These are phyloP conservation scores for Galeruca laticollis DNA, from an alignment of 2,888 invertebrate species.

Conservation along the genomic window DNA sequence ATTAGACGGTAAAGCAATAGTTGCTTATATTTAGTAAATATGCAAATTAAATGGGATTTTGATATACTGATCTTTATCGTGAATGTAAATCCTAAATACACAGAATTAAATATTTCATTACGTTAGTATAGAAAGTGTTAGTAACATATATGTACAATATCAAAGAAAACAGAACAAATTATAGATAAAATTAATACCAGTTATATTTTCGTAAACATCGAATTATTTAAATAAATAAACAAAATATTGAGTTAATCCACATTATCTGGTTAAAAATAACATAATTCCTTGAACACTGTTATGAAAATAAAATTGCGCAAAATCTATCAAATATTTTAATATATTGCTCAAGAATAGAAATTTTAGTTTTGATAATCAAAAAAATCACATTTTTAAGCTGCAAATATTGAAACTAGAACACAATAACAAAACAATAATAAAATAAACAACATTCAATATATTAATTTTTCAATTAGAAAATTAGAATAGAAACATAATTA, in stretches of 20 bases:
- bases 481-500: background rate
- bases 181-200: background rate
- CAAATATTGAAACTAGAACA: background rate
- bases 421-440: background rate
- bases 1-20: no score
- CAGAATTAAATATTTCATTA: no score
- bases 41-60: no score
- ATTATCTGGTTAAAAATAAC: background rate
- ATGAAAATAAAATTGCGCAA: background rate
- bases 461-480: background rate
- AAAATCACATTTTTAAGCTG: background rate
- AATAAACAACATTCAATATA: background rate
- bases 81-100: no score
- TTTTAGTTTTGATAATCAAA: background rate
- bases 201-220: background rate
- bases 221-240: no score
- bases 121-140: no score
- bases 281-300: background rate
- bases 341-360: background rate
- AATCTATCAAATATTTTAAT: background rate
- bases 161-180: background rate
- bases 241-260: no score
- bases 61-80: no score
- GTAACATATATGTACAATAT: no score
- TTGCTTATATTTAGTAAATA: no score